Evolutionary conservation across 2,888 invertebrate species (phyloP), one percentile per base, ranked within the genome.

Genomic region (Cryptocephalus moraei): DNA sequence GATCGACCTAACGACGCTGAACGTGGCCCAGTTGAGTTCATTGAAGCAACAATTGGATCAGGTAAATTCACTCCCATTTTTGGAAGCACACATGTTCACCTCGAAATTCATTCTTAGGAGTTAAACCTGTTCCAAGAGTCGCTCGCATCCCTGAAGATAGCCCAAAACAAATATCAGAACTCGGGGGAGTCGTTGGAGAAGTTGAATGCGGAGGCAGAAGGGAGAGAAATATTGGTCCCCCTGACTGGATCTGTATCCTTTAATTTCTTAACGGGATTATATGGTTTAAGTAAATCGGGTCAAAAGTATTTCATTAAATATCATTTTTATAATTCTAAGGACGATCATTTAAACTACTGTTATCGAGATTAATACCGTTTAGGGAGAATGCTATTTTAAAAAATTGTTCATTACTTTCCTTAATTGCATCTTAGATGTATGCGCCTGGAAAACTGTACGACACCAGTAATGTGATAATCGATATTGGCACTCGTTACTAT

Each of bases 401-500:
- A 2, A 22, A 22, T 22, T 22, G 3, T 22, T 22, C 22, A 22
- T 22, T 22, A 22, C 6, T 22, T 22, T 22, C 22, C 22, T 22
- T 22, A 22, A 22, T 47, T 39, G 32, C 47, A 39, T 58, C 46
- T 54, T 55, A 82, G 76, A 93, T 97, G 88, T 99, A 96, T 74
- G 94, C 97, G 39, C 90, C 92, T 38, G 97, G 96, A 2, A 81
- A 81, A 60, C 76, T 97, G 49, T 78, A 81, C 51, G 87, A 95
- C 65, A 81, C 87, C 33, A 81, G 90, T 45, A 86, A 86, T 68
- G 92, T 95, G 45, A 77, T 96, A 32, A 87, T 97, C 56, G 96
- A 97, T 70, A 85, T 97, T 64, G 97, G 97, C 44, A 96, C 97
- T 44, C 94, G 96, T 53, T 97, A 97, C 70, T 97, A 88, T 74